These are phyloP conservation scores for Apocrypta bakeri DNA, from an alignment of 1,140 invertebrate species.

Conservation along the genomic window DNA sequence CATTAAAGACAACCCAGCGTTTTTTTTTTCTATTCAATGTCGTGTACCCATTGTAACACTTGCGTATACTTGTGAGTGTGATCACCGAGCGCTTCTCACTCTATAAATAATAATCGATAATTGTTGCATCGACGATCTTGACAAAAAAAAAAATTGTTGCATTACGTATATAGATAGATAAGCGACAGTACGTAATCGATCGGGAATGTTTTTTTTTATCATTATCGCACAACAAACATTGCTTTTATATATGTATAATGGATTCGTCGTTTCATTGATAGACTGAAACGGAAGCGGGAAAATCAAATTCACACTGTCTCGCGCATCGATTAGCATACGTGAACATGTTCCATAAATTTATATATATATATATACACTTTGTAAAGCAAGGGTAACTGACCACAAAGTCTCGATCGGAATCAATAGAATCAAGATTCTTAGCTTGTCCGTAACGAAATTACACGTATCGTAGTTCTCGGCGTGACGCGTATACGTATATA, in stretches of 20 bases:
- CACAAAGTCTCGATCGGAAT: neutral
- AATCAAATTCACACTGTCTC: neutral
- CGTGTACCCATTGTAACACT: too few relatives aligned
- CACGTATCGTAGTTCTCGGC: too few relatives aligned
- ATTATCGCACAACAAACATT: neutral
- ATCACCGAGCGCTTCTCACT: too few relatives aligned
- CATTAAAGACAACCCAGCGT: too few relatives aligned
- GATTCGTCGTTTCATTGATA: neutral
- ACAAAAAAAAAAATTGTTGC: too few relatives aligned
- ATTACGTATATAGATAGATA: neutral
- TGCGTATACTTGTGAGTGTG: too few relatives aligned
- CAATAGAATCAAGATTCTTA: neutral
- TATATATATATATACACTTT: neutral
- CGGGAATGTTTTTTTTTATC: neutral
- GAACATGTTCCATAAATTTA: neutral
- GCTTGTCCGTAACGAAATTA: neutral
- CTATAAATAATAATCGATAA: too few relatives aligned
- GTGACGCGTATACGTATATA: too few relatives aligned
- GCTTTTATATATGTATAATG: neutral
- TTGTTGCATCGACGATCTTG: too few relatives aligned
- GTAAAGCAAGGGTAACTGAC: neutral
- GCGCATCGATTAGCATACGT: neutral
- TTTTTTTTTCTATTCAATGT: too few relatives aligned
- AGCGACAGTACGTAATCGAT: neutral
- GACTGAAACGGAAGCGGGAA: neutral